phyloP scores from a whole-genome alignment of 2,113 vertebrate species.

The Nesogale talazaci region DNA sequence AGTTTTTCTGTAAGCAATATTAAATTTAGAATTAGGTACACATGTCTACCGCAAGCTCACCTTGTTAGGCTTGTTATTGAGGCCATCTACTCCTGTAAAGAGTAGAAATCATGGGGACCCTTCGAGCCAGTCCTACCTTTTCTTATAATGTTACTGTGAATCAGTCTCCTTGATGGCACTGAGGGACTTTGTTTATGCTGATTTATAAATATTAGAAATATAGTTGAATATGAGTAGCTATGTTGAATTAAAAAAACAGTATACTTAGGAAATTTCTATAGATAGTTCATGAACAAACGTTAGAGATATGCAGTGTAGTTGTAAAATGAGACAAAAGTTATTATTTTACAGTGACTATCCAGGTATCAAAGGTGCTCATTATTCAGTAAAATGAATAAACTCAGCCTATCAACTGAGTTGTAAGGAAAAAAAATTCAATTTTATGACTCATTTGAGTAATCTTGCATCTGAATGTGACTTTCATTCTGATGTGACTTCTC shows the following conservation, averaged over 20 bases:
- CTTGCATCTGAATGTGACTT: background rate
- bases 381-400: background rate
- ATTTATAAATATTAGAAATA: slow-evolving; percentile 14
- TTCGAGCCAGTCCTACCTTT: too few relatives aligned
- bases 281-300: background rate
- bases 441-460: background rate
- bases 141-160: too few relatives aligned
- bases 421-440: background rate
- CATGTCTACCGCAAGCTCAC: background rate
- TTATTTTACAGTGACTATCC: background rate
- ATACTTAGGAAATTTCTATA: background rate
- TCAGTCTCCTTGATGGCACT: too few relatives aligned
- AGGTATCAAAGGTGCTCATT: background rate
- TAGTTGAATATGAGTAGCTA: slow-evolving; percentile 2
- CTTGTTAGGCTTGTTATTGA: slow-evolving; percentile 31
- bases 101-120: too few relatives aligned
- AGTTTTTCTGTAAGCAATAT: slow-evolving; percentile 17
- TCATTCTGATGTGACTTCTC: background rate
- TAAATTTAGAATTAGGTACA: slow-evolving; percentile 9
- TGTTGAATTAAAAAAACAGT: slow-evolving; percentile 26
- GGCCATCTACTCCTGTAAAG: too few relatives aligned
- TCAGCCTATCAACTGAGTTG: background rate
- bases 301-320: background rate
- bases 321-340: slow-evolving; percentile 3
- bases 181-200: too few relatives aligned